Conservation (phyloP, 2,888 invertebrate species). For the Phania funesta region DNA sequence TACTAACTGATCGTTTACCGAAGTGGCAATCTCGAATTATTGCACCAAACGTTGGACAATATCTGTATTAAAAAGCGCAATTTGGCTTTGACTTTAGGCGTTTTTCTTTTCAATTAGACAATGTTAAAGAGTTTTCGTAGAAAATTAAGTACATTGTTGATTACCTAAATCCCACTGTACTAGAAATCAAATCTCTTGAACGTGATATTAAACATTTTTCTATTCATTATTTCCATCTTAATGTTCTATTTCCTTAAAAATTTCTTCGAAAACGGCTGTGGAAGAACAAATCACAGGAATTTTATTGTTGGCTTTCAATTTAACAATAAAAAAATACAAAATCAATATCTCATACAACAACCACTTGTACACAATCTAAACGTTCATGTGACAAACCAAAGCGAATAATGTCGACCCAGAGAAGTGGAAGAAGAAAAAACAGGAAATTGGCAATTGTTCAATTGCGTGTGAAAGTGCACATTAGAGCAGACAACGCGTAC, state of each 20-base stretch:
- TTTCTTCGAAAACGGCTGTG: background rate
- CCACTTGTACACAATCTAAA: background rate
- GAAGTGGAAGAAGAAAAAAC: slow-evolving; percentile 29
- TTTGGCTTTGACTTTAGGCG: too few relatives aligned
- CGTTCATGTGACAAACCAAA: slow-evolving; percentile 30
- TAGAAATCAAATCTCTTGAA: background rate
- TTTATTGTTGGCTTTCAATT: slow-evolving; percentile 34
- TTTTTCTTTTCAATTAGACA: too few relatives aligned
- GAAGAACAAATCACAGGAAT: slow-evolving; percentile 25
- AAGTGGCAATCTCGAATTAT: too few relatives aligned
- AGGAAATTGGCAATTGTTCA: slow-evolving; percentile 65
- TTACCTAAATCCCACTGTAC: background rate
- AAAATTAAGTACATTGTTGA: too few relatives aligned
- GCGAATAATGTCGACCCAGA: background rate
- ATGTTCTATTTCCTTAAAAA: background rate
- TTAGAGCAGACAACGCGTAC: slow-evolving; percentile 25
- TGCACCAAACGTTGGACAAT: too few relatives aligned
- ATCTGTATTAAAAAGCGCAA: too few relatives aligned
- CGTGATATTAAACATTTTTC: background rate
- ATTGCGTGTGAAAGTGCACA: slow-evolving; percentile 65
- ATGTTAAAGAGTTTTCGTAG: too few relatives aligned
- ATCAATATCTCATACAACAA: slow-evolving; percentile 7
- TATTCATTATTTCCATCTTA: background rate
- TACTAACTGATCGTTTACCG: too few relatives aligned
- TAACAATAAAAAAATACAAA: background rate